These are phyloP conservation scores for Amphipoea lucens DNA, from an alignment of 2,888 invertebrate genomes.

Conservation along the genomic window DNA sequence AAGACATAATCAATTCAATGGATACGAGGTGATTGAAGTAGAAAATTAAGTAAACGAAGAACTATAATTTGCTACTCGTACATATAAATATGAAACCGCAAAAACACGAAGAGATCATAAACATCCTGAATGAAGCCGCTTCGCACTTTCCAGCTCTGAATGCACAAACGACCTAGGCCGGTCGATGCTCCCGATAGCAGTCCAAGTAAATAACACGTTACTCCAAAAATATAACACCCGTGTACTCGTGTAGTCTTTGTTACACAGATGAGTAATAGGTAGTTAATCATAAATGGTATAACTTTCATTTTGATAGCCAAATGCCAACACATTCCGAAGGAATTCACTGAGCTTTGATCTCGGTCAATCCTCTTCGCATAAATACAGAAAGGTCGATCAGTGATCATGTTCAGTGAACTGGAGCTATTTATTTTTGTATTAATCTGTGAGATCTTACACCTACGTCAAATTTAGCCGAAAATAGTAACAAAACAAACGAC, in stretches of 20 bases:
- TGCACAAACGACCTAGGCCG: conserved; percentile 72
- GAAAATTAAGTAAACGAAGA: conserved; percentile 14
- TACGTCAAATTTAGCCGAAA: conserved; percentile 32
- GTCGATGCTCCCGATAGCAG: conserved; percentile 68
- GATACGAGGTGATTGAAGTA: neutral
- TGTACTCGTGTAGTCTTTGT: conserved; percentile 45
- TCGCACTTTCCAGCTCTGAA: conserved; percentile 46
- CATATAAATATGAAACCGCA: conserved; percentile 9
- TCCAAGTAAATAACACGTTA: conserved; percentile 66
- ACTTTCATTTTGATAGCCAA: conserved; percentile 54
- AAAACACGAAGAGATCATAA: conserved; percentile 40
- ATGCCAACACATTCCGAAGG: conserved; percentile 38
- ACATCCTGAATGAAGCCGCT: conserved; percentile 47
- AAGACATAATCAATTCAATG: conserved; percentile 9
- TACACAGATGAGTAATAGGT: conserved; percentile 41
- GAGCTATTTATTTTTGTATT: conserved; percentile 44
- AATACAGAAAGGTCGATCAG: conserved; percentile 45
- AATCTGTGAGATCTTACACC: conserved; percentile 36
- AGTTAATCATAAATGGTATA: conserved; percentile 55
- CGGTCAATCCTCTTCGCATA: conserved; percentile 34
- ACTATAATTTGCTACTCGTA: neutral
- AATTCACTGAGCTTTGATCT: conserved; percentile 46
- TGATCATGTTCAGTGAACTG: conserved; percentile 27
- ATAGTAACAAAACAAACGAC: conserved; percentile 60
- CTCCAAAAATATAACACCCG: conserved; percentile 65